Percentiles rank a stretch among this genome's conserved stretches.
Conservation (phyloP, 2,113 vertebrate species). For the Apeltes quadracus region DNA sequence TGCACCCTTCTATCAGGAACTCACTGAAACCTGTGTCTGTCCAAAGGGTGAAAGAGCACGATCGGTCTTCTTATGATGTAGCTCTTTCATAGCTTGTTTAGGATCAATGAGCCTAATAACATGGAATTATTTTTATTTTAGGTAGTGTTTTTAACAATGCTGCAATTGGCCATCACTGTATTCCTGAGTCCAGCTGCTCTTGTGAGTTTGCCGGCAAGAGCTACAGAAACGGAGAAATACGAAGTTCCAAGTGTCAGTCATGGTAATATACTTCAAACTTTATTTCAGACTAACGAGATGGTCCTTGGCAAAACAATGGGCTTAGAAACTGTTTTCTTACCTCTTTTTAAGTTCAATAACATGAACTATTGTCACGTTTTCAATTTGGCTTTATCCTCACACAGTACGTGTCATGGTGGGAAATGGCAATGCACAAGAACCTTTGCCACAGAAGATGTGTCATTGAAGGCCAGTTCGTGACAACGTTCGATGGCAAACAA, state of each 20-base stretch:
- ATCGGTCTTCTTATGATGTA: no score
- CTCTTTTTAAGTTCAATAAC: not conserved
- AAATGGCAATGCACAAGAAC: conserved; percentile 72
- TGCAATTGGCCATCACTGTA: conserved; percentile 41
- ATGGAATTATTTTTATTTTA: conserved; percentile 6
- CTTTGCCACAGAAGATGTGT: conserved; percentile 56
- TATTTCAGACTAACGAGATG: not conserved
- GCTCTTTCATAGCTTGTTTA: no score
- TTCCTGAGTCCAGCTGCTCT: conserved; percentile 55
- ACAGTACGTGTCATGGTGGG: conserved; percentile 67
- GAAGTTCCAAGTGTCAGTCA: conserved; percentile 69
- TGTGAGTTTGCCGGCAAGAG: conserved; percentile 60
- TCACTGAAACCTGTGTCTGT: no score
- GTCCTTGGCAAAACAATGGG: no score
- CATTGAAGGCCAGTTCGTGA: conserved; percentile 76
- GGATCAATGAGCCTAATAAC: not conserved
- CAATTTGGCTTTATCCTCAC: no score
- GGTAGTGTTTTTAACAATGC: conserved; percentile 71
- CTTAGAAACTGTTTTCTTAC: not conserved
- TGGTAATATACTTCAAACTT: conserved; percentile 65
- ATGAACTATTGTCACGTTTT: no score
- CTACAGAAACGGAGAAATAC: conserved; percentile 47
- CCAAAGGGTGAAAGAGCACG: no score
- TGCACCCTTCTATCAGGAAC: no score
- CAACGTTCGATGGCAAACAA: conserved; percentile 77